phyloP scores from a whole-genome alignment of 2,113 vertebrate species.

The Copsychus sechellarum region DNA sequence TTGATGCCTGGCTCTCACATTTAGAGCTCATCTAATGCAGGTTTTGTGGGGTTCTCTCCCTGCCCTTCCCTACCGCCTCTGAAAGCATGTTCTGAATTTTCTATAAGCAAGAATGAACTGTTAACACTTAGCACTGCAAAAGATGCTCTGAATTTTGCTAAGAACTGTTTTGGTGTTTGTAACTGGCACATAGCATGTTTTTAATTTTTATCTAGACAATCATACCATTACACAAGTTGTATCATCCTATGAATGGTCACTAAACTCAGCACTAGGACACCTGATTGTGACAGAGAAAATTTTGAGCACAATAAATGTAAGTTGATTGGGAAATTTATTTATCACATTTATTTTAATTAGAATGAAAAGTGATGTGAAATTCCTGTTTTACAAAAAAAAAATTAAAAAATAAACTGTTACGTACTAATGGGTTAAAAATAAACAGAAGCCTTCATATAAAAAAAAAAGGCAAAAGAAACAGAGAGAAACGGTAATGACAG shows the following conservation, averaged over 20 bases:
- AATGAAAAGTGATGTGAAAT: not conserved
- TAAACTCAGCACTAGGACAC: constrained; percentile 24
- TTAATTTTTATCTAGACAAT: constrained; percentile 21
- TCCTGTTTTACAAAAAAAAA: not conserved
- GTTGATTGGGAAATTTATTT: not conserved
- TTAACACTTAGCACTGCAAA: not conserved
- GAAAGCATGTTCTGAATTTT: not conserved
- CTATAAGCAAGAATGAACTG: not conserved
- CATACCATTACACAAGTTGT: not conserved
- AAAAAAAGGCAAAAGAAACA: constrained; percentile 76
- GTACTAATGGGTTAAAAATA: constrained; percentile 82
- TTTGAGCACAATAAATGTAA: not conserved
- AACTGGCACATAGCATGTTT: not conserved
- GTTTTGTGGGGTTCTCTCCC: not conserved
- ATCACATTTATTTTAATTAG: constrained; percentile 9
- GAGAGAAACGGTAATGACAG: constrained; percentile 89
- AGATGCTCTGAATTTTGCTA: not conserved
- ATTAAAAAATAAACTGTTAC: not conserved
- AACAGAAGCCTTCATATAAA: constrained; percentile 81
- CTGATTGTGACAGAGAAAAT: not conserved
- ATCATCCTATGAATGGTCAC: not conserved
- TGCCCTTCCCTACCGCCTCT: too few species aligned
- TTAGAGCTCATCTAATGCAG: not conserved
- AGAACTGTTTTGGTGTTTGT: not conserved
- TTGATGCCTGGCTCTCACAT: not conserved